Base-by-base conservation (phyloP, 1,140 invertebrate species). In the Euwallacea similis region DNA sequence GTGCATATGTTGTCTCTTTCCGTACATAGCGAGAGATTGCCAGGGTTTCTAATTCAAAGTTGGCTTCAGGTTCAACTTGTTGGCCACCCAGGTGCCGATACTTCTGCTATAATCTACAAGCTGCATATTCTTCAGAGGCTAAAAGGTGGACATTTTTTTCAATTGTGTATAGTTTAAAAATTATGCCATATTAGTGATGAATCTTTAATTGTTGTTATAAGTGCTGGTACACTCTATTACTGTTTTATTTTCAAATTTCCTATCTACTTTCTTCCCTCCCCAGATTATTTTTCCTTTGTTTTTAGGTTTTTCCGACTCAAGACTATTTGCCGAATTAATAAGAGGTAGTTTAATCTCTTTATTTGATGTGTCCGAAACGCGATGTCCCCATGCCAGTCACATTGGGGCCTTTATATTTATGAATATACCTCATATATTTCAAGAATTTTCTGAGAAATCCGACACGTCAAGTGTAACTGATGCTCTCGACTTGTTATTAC, bases 351-450 rank as follows among this genome's bases (percentile, higher is more conserved):
- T 97, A 50, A 89, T 97, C 73, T 94, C 92, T n/a, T 81, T 98
- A 0, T 89, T 93, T 76, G 91, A 94, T 81, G 89, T 89, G 1
- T 89, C 90, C 60, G 90, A 90, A 73, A 87, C 86, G 6, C 59
- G 16, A 9, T 56, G 54, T 83, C 60, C 86, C 11, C 85, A 87
- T 64, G 93, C 96, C 76, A 89, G 94, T 2, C 89, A 95, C 77
- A 98, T 95, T 94, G 93, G 93, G 16, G 94, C 94, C 15, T 97
- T 97, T 79, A 94, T 91, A 9, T 97, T 97, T 81, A 84, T 98
- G 0, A 97, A 97, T 85, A 86, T 97, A 64, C 93, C 93, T 3
- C 87, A 91, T 76, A 89, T 93, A 65, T 85, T 94, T 10, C 88
- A 89, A 66, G 88, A 91, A 73, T 78, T 94, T 9, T 87, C 91